Evolutionary conservation across 35 echinoderm and acorn worm species (phyloP).

Genomic region (Amphiura filiformis): DNA sequence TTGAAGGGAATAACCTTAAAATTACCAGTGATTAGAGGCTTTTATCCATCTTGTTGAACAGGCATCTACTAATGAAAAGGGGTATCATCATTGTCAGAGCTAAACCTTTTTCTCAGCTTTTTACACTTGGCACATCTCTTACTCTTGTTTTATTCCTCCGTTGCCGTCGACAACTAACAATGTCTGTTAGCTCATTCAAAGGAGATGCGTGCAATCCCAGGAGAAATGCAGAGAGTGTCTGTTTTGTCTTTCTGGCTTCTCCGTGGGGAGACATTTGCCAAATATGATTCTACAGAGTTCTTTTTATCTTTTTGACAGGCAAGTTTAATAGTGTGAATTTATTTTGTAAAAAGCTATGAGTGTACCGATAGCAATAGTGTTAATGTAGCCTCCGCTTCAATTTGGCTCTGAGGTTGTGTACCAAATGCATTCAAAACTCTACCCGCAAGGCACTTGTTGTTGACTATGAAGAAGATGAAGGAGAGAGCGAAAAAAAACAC

Average conservation of each 20-base stretch:
- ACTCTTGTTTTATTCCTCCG: background rate
- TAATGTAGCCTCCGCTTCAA: background rate
- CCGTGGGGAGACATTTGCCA: background rate
- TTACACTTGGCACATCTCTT: background rate
- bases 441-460: background rate
- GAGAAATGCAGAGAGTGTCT: background rate
- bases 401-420: background rate
- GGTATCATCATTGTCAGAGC: no score
- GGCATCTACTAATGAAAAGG: no score
- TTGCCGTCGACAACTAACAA: background rate
- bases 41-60: no score
- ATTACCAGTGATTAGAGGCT: no score
- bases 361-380: constrained; percentile 5
- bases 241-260: background rate
- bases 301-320: constrained; percentile 12
- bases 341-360: constrained; percentile 4
- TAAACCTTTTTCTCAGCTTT: background rate
- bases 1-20: no score
- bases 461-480: background rate
- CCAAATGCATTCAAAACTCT: background rate
- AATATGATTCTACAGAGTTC: background rate
- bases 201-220: background rate
- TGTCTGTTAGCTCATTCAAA: constrained; percentile 1
- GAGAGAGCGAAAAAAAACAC: background rate
- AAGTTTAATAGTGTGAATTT: constrained; percentile 11